phyloP scores from a whole-genome alignment of 2,797 vertebrate genomes.

The Acrossocheilus fasciatus region DNA sequence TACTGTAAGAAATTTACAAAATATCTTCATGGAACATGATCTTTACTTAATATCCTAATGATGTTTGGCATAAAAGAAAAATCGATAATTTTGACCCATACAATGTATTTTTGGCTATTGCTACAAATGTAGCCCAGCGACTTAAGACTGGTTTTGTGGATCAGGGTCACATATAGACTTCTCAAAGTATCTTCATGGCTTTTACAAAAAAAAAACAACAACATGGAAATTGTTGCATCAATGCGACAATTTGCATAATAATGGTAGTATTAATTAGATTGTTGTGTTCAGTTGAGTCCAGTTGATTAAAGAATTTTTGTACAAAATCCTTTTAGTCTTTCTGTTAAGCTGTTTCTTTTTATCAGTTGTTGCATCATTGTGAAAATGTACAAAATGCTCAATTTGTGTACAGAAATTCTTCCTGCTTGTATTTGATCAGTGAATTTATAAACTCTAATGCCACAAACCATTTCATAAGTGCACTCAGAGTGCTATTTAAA shows the following conservation, averaged over 20 bases:
- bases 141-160: no score
- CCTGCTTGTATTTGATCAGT: not conserved
- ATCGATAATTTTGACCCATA: no score
- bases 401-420: not conserved
- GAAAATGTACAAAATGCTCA: not conserved
- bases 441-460: not conserved
- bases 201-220: not conserved
- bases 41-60: no score
- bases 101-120: no score
- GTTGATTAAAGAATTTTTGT: not conserved
- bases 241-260: not conserved
- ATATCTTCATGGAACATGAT: no score
- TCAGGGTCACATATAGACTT: not conserved
- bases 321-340: not conserved
- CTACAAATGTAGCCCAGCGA: no score
- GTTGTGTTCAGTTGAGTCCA: not conserved
- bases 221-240: not conserved
- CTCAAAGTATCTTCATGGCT: not conserved
- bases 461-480: conserved; percentile 14
- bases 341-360: not conserved
- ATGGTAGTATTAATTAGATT: not conserved
- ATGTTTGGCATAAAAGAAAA: no score
- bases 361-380: not conserved
- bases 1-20: no score
- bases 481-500: conserved; percentile 10